Base-by-base conservation (phyloP, 2,113 vertebrate genomes). In the Nycticorax nycticorax region DNA sequence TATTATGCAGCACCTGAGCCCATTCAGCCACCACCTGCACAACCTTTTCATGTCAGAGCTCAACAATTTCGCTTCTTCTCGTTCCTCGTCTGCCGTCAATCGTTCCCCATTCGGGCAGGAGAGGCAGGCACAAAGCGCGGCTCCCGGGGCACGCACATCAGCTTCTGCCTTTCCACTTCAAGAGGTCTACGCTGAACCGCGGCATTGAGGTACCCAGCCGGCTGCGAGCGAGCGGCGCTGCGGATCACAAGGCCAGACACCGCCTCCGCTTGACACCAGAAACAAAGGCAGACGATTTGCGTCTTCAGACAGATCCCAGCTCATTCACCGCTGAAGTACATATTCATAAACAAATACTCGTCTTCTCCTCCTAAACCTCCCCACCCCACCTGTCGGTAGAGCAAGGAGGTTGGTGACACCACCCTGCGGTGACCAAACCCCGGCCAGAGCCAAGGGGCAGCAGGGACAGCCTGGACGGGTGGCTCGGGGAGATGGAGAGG, bases 11-110 rank as follows among this genome's bases (percentile, higher is more conserved):
- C 97, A 97, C 97, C 97, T 97, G 96, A 95, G 90, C 88, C 93
- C 91, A 97, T 97, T 98, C 88, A 97, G 50, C 32, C 87, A 41
- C 71, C 97, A 98, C 97, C 97, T 97, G 97, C 95, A 37, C 45
- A 86, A 91, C 94, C 96, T 97, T 97, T 97, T 97, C 93, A 96
- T 0, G 27, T 80, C 63, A 76, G 37, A 82, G 55, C 73, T 82
- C 88, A 1, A 59, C 77, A 43, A 73, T 86, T 24, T 56, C 9
- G 17, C 82, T 62, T 14, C 94, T 64, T 60, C 72, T 32, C 27
- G 0, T 12, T 73, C 74, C 85, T 71, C 41, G 3, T 7, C 84
- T 62, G 60, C 41, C 12, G 0, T 43, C 73, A 79, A 86, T 91
- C 6, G 52, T 8, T 93, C 76, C 88, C 91, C 59, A 22, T 71